phyloP scores from a whole-genome alignment of 2,888 invertebrate species.

The Phalera bucephala region DNA sequence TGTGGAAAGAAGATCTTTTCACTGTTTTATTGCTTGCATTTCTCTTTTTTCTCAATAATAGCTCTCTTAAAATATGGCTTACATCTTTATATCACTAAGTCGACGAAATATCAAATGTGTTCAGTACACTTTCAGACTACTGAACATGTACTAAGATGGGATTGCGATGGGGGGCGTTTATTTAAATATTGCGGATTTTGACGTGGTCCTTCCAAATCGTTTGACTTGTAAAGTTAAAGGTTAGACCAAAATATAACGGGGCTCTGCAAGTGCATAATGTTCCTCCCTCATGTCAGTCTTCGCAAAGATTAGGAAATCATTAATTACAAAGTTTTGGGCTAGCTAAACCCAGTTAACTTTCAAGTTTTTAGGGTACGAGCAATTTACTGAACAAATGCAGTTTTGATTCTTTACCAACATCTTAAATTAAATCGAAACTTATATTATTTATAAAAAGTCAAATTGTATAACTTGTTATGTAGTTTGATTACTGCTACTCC shows the following conservation, averaged over 20 bases:
- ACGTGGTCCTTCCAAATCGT: too few relatives aligned
- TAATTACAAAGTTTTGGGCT: constrained; percentile 60
- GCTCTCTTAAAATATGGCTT: too few relatives aligned
- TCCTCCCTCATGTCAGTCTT: constrained; percentile 50
- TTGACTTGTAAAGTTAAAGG: too few relatives aligned
- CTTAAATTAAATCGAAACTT: constrained; percentile 17
- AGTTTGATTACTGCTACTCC: constrained; percentile 47
- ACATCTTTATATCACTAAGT: constrained; percentile 51
- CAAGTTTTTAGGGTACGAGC: constrained; percentile 38
- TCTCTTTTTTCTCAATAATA: too few relatives aligned
- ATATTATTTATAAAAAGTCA: constrained; percentile 20
- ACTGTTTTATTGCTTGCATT: too few relatives aligned
- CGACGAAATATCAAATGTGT: too few relatives aligned
- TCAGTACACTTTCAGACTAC: too few relatives aligned
- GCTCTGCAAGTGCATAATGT: constrained; percentile 28
- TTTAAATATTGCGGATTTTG: too few relatives aligned
- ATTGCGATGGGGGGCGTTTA: too few relatives aligned
- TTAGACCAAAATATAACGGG: too few relatives aligned
- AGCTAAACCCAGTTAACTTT: constrained; percentile 56
- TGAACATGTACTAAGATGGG: too few relatives aligned
- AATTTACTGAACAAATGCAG: constrained; percentile 39
- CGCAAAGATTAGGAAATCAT: constrained; percentile 58
- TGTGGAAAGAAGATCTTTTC: too few relatives aligned
- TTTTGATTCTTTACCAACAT: constrained; percentile 28
- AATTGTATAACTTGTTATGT: constrained; percentile 50